Conservation (phyloP, 2,113 vertebrate species). For the Astatotilapia flaviijosephi region DNA sequence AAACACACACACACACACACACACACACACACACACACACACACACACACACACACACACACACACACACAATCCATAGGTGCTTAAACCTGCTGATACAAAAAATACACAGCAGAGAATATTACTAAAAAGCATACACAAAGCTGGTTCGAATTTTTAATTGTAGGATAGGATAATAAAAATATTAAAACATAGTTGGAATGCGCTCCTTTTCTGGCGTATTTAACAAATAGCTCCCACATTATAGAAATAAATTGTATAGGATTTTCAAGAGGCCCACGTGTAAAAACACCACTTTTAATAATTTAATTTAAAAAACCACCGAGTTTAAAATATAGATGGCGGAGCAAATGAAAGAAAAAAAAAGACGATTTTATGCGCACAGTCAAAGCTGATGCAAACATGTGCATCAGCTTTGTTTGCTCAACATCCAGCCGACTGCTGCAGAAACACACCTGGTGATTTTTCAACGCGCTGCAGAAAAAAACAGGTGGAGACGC, state of each 20-base stretch:
- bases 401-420: neutral
- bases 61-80: neutral
- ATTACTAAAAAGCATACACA: neutral
- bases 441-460: neutral
- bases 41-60: neutral
- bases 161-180: neutral
- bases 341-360: neutral
- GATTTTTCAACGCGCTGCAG: neutral
- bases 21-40: neutral
- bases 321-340: neutral
- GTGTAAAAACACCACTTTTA: neutral
- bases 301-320: fast-evolving
- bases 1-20: neutral
- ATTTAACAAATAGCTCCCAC: neutral
- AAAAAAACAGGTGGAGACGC: neutral
- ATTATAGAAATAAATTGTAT: neutral
- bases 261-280: neutral
- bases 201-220: neutral
- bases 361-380: neutral
- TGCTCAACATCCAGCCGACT: neutral
- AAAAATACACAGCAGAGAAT: neutral
- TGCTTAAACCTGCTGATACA: neutral
- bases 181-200: neutral
- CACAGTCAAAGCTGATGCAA: neutral
- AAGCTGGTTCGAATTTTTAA: neutral